Conservation (phyloP, 2,888 invertebrate species). For the Tubulanus polymorphus region DNA sequence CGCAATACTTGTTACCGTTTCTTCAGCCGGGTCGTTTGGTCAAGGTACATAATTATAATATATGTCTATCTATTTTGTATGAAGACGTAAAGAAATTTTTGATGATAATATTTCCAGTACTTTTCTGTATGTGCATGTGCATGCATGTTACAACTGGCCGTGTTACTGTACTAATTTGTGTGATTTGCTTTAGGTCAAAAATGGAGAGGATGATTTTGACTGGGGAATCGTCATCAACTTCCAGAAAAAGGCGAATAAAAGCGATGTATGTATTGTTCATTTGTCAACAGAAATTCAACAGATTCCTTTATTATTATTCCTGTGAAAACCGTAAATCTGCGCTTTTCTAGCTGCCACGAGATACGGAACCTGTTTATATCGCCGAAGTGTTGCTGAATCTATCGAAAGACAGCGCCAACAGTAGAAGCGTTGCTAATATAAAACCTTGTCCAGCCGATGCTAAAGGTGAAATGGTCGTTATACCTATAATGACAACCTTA, state of each 20-base stretch:
- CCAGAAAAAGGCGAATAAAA: slow-evolving; percentile 63
- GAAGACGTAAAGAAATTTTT: neutral
- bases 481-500: slow-evolving; percentile 77
- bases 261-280: slow-evolving; percentile 46
- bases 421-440: slow-evolving; percentile 35
- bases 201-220: slow-evolving; percentile 79
- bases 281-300: slow-evolving; percentile 22
- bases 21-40: slow-evolving; percentile 90
- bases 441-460: slow-evolving; percentile 59
- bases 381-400: slow-evolving; percentile 82
- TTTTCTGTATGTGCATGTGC: slow-evolving; percentile 21
- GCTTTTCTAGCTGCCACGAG: no score
- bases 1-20: slow-evolving; percentile 87
- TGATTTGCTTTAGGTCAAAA: slow-evolving; percentile 66
- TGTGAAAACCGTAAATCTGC: no score
- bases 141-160: no score
- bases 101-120: neutral
- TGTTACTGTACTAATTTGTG: no score
- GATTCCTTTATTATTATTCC: no score
- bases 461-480: slow-evolving; percentile 79
- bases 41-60: slow-evolving; percentile 62
- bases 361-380: slow-evolving; percentile 65
- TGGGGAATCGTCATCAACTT: slow-evolving; percentile 97
- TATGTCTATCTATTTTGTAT: no score
- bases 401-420: slow-evolving; percentile 61